These are phyloP conservation scores for Daphoenositta chrysoptera DNA, from an alignment of 2,113 vertebrate genomes.

Conservation along the genomic window DNA sequence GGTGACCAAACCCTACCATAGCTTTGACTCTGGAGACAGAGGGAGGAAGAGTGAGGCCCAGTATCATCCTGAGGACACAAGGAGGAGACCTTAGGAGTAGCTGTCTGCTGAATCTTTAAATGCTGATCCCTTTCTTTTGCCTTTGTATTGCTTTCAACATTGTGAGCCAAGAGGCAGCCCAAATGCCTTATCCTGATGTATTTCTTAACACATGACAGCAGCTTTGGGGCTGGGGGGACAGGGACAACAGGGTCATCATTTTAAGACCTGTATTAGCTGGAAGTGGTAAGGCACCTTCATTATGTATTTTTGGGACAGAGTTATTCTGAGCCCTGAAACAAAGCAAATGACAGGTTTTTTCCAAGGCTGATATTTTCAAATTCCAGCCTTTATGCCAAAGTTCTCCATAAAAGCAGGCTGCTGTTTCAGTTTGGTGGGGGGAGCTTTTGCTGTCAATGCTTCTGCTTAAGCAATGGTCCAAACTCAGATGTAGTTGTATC, in stretches of 20 bases:
- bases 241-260: neutral
- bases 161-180: neutral
- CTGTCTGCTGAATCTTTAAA: neutral
- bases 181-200: neutral
- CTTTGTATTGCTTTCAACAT: neutral
- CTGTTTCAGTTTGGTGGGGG: neutral
- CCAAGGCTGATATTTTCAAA: neutral
- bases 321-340: neutral
- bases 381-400: neutral
- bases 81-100: neutral
- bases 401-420: neutral
- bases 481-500: neutral
- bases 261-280: neutral
- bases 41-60: neutral
- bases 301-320: neutral
- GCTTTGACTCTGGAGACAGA: neutral
- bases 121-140: neutral
- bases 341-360: neutral
- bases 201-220: neutral
- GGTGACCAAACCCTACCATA: neutral
- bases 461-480: neutral
- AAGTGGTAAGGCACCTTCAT: neutral
- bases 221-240: fast-evolving
- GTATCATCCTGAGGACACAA: neutral
- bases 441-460: neutral